Conservation (phyloP, 1,140 invertebrate species). For the Cryptotermes secundus region DNA sequence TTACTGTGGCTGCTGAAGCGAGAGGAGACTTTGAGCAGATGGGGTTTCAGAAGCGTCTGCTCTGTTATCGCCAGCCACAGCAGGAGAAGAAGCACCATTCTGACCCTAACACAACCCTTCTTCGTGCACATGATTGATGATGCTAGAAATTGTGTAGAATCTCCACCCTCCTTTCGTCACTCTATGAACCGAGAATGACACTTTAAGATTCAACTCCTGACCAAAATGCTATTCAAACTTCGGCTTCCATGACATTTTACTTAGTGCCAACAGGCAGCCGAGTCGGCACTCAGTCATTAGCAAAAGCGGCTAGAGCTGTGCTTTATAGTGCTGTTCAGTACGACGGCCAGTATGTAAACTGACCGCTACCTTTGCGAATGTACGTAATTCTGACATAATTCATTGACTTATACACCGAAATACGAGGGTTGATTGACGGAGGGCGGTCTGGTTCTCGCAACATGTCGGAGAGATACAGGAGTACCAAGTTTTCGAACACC, state of each 20-base stretch:
- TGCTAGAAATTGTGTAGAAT: neutral
- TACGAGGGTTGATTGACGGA: too few relatives aligned
- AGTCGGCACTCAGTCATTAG: too few relatives aligned
- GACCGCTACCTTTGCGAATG: too few relatives aligned
- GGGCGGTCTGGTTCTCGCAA: too few relatives aligned
- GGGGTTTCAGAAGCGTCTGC: neutral
- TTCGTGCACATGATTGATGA: neutral
- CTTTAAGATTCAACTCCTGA: neutral
- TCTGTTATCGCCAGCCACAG: neutral
- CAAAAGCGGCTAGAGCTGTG: too few relatives aligned
- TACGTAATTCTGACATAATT: too few relatives aligned
- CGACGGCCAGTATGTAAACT: too few relatives aligned
- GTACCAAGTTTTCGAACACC: too few relatives aligned
- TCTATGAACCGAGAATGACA: neutral
- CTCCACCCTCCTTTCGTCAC: neutral
- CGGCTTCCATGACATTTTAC: slow-evolving; percentile 4
- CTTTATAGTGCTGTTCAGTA: too few relatives aligned
- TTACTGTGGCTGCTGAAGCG: neutral
- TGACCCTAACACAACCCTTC: neutral
- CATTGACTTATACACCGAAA: too few relatives aligned
- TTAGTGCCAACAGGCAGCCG: too few relatives aligned
- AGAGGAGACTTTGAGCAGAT: neutral
- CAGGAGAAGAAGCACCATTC: neutral
- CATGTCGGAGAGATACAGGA: too few relatives aligned
- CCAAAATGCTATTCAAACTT: neutral